A percentile compares a stretch with the other conserved stretches of the same genome.
Conservation (phyloP, 2,888 invertebrate genomes). For the Homarus gammarus region DNA sequence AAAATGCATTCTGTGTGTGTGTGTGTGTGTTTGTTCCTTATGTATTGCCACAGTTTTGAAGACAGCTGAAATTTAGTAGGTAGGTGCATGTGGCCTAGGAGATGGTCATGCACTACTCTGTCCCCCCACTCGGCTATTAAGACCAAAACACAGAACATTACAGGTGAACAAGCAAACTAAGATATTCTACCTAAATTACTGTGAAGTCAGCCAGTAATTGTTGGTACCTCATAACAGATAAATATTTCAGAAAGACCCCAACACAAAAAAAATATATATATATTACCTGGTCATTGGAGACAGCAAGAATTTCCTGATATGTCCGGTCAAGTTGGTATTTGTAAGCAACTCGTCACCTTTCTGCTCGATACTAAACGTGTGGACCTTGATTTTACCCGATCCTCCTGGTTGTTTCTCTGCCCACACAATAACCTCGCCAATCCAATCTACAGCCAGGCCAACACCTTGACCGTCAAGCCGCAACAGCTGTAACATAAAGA, state of each 20-base stretch:
- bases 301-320: slow-evolving; percentile 44
- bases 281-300: slow-evolving; percentile 59
- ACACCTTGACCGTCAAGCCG: slow-evolving; percentile 54
- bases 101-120: too few species aligned
- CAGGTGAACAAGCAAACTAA: too few species aligned
- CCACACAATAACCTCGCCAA: slow-evolving; percentile 63
- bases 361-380: slow-evolving; percentile 14
- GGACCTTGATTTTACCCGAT: slow-evolving; percentile 29
- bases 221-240: background rate
- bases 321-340: slow-evolving; percentile 16
- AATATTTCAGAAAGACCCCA: background rate
- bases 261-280: background rate
- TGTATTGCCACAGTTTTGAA: too few species aligned
- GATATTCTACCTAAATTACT: too few species aligned
- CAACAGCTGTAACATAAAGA: slow-evolving; percentile 27
- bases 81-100: too few species aligned
- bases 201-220: background rate
- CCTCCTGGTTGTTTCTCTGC: slow-evolving; percentile 23
- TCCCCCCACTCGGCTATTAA: too few species aligned
- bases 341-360: background rate
- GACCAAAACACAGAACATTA: too few species aligned
- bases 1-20: too few species aligned
- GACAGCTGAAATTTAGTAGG: too few species aligned
- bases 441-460: slow-evolving; percentile 60
- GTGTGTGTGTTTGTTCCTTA: too few species aligned